Evolutionary conservation across 2,113 vertebrate species (phyloP).

Genomic region (human): GRCh38 chr4:138272001-138272500

Average conservation of each 20-base stretch:
- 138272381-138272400: not conserved
- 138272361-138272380: not conserved
- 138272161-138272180: slow-evolving; percentile 41
- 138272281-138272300: not conserved
- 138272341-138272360: not conserved
- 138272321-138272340: not conserved
- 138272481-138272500: not conserved
- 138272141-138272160: slow-evolving; percentile 47
- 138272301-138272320: not conserved
- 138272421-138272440: not conserved
- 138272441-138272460: not conserved
- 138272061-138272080: slow-evolving; percentile 20
- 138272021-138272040: not conserved
- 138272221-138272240: not conserved
- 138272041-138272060: not conserved
- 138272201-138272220: not conserved
- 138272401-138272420: not conserved
- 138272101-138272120: slow-evolving; percentile 48
- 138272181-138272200: not conserved
- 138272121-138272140: slow-evolving; percentile 18
- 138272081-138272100: slow-evolving; percentile 41
- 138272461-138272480: not conserved
- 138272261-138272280: not conserved
- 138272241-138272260: not conserved
- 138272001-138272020: not conserved